Percentiles rank a stretch among this genome's conserved stretches.
phyloP scores from a whole-genome alignment of 2,113 vertebrate species.

The Varanus salvator region DNA sequence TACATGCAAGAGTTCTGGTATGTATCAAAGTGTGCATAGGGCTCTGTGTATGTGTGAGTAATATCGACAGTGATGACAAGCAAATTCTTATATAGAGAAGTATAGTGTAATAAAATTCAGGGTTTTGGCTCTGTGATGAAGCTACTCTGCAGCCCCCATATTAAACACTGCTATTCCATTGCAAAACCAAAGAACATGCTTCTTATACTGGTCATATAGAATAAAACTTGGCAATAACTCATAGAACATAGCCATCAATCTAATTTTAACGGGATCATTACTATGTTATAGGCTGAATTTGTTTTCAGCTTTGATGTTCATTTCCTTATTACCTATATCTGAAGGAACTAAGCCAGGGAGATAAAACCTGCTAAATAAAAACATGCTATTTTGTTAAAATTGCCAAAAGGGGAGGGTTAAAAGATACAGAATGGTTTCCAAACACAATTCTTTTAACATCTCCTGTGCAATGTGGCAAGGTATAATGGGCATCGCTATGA shows the following conservation, averaged over 20 bases:
- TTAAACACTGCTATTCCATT: neutral
- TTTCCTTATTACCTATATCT: constrained; percentile 29
- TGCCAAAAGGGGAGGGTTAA: constrained; percentile 39
- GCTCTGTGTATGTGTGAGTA: neutral
- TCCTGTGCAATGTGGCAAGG: constrained; percentile 55
- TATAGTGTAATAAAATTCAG: neutral
- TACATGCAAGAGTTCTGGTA: neutral
- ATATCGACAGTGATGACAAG: neutral
- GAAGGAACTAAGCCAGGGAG: neutral
- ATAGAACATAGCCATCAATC: neutral
- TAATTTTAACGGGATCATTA: neutral
- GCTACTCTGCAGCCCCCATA: neutral
- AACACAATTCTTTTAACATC: constrained; percentile 40
- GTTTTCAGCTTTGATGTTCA: neutral
- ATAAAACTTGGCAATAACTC: constrained; percentile 14
- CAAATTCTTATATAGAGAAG: neutral
- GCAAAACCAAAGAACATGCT: neutral
- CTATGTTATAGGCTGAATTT: neutral
- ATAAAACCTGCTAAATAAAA: constrained; percentile 19
- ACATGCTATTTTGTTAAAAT: neutral
- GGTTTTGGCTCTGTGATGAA: neutral
- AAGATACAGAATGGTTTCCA: constrained; percentile 65
- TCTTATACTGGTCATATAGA: neutral
- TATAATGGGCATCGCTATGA: neutral
- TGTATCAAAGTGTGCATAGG: neutral